Evolutionary conservation across 2,797 vertebrate genomes (phyloP), one percentile per base, ranked within the genome.

Genomic region (Gobio occitaniae): DNA sequence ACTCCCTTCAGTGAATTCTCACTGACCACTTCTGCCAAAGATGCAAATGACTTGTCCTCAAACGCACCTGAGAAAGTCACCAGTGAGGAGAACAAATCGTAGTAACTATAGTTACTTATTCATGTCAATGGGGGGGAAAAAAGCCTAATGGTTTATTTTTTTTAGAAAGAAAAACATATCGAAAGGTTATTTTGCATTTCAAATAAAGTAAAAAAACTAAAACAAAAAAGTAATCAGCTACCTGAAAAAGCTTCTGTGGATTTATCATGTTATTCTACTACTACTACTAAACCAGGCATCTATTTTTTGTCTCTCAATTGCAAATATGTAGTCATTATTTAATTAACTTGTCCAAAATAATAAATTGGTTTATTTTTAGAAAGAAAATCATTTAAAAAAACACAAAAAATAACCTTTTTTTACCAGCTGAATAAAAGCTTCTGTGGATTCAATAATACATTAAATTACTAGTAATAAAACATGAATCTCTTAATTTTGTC

Each of bases 31-130:
- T 86, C 94, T 44, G 86, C 80, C 1, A 99, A 93, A 21, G 98
- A 99, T n/a, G 94, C 82, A 86, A 99, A 99, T 0, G 97, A 96
- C 0, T 93, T 96, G 92, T 99, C 98, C 90, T 99, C 98, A 89
- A 99, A 99, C 1, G 97, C 97, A 63, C 98, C 98, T 98, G 90
- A 68, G 52, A 87, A 11, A 87, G 4, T 76, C 36, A 10, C 0
- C 52, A n/a, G 10, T 7, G 16, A 52, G 1, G 21, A 36, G 5
- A 1, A 0, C 36, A 81, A 74, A 74, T 6, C 41, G 3, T 17
- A 36, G 29, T 75, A 36, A 54, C 29, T 5, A 71, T n/a, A 16
- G 2, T 36, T 54, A 54, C 17, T 17, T 1, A 54, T 8, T 13
- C 29, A 54, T 7, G 17, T 36, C 19, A 54, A 36, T 36, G 1